phyloP scores from a whole-genome alignment of 2,888 invertebrate genomes.

The Drosophila greeni region DNA sequence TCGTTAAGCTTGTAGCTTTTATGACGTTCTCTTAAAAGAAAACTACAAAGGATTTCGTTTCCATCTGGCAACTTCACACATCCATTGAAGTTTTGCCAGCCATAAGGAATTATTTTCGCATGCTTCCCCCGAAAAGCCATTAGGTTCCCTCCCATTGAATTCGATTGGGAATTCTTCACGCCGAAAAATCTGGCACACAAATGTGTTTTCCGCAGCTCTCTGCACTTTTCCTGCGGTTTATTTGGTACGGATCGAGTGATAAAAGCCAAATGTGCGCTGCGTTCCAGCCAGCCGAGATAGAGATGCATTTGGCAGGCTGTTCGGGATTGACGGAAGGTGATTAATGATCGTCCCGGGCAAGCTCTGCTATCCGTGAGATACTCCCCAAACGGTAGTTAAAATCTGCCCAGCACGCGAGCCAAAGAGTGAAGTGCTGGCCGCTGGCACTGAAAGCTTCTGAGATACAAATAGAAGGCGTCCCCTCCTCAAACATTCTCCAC shows the following conservation, averaged over 20 bases:
- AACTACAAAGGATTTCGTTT: not conserved
- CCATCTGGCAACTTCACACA: not conserved
- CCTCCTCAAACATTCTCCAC: not conserved
- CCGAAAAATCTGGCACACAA: slow-evolving; percentile 27
- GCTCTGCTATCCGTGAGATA: slow-evolving; percentile 5
- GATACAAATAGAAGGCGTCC: slow-evolving; percentile 9
- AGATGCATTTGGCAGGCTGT: slow-evolving; percentile 29
- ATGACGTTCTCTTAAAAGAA: not conserved
- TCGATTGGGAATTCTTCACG: slow-evolving; percentile 20
- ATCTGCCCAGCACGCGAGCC: slow-evolving; percentile 27
- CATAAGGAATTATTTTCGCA: slow-evolving; percentile 5
- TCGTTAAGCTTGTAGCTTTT: not conserved
- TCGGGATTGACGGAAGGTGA: slow-evolving; percentile 27
- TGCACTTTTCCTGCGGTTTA: not conserved
- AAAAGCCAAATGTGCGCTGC: slow-evolving; percentile 33
- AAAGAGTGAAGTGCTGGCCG: slow-evolving; percentile 30
- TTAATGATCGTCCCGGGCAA: slow-evolving; percentile 18
- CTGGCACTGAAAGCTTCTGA: slow-evolving; percentile 30
- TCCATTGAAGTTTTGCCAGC: slow-evolving; percentile 2
- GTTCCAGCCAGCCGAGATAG: slow-evolving; percentile 13
- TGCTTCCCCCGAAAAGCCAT: slow-evolving; percentile 10
- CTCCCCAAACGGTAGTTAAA: slow-evolving; percentile 32
- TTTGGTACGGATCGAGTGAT: slow-evolving; percentile 24
- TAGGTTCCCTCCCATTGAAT: slow-evolving; percentile 5
- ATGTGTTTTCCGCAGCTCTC: slow-evolving; percentile 15